Evolutionary conservation across 2,888 invertebrate genomes (phyloP).

Genomic region (Argyra leucocephala): DNA sequence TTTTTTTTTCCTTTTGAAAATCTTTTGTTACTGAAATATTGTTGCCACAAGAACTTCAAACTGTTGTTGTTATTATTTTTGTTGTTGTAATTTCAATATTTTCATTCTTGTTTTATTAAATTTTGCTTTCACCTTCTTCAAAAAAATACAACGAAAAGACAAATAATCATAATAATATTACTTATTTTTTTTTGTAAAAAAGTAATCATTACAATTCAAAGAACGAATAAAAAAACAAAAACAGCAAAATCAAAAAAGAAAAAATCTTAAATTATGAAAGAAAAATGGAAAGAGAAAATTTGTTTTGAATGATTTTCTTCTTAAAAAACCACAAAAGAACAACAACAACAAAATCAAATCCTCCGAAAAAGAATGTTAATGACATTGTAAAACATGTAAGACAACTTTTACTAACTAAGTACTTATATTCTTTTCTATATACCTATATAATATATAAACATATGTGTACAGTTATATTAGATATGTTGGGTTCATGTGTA

Average conservation of each 20-base stretch:
- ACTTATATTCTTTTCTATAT: background rate
- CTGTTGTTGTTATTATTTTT: background rate
- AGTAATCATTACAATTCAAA: background rate
- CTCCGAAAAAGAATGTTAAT: background rate
- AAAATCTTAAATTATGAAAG: background rate
- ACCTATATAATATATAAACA: background rate
- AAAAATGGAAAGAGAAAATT: background rate
- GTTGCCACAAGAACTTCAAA: background rate
- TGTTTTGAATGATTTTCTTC: conserved; percentile 1
- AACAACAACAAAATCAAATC: background rate
- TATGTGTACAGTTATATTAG: background rate
- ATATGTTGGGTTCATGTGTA: too few species aligned
- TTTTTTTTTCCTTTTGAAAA: background rate
- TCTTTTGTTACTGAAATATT: background rate
- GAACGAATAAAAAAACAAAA: background rate
- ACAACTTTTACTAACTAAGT: background rate
- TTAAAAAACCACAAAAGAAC: background rate
- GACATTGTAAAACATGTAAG: background rate
- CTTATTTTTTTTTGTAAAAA: background rate
- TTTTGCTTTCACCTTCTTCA: background rate
- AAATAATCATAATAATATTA: background rate
- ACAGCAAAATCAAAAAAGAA: background rate
- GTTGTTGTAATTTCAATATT: background rate
- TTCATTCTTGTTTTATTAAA: background rate
- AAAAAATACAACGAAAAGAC: too few species aligned